Evolutionary conservation across 2,888 invertebrate species (phyloP).

Genomic region (Drosophila algonquin): DNA sequence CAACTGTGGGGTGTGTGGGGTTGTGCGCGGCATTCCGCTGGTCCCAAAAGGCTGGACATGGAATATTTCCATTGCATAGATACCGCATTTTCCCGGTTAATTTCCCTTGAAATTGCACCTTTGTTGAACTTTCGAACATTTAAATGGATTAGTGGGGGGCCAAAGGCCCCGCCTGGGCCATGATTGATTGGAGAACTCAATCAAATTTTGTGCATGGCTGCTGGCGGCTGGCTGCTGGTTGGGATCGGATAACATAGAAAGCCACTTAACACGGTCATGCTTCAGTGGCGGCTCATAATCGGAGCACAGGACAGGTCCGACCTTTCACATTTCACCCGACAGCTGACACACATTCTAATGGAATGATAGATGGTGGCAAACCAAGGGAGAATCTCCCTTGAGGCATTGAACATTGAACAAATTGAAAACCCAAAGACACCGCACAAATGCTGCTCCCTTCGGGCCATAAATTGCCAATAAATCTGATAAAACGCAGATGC

Average conservation of each 20-base stretch:
- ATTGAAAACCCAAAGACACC: slow-evolving; percentile 13
- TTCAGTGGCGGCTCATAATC: slow-evolving; percentile 31
- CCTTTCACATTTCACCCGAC: not conserved
- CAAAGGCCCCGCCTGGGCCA: not conserved
- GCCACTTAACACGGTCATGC: slow-evolving; percentile 44
- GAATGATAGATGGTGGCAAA: not conserved
- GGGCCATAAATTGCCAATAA: slow-evolving; percentile 63
- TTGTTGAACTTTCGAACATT: slow-evolving; percentile 31
- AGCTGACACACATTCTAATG: not conserved
- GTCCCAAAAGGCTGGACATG: slow-evolving; percentile 7
- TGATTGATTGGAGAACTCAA: slow-evolving; percentile 31
- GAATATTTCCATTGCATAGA: slow-evolving; percentile 19
- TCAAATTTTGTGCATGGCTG: slow-evolving; percentile 35
- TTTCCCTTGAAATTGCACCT: slow-evolving; percentile 50
- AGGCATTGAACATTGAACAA: not conserved
- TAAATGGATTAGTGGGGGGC: slow-evolving; percentile 52
- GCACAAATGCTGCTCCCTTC: slow-evolving; percentile 43
- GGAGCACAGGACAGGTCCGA: not conserved
- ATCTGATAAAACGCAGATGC: slow-evolving; percentile 67
- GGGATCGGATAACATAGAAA: slow-evolving; percentile 44
- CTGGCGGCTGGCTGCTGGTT: not conserved
- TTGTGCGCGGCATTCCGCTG: not conserved
- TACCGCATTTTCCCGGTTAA: slow-evolving; percentile 53
- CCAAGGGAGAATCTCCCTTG: not conserved
- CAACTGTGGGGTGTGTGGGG: not conserved